phyloP scores from a whole-genome alignment of 2,113 vertebrate genomes.

The Plecotus auritus region DNA sequence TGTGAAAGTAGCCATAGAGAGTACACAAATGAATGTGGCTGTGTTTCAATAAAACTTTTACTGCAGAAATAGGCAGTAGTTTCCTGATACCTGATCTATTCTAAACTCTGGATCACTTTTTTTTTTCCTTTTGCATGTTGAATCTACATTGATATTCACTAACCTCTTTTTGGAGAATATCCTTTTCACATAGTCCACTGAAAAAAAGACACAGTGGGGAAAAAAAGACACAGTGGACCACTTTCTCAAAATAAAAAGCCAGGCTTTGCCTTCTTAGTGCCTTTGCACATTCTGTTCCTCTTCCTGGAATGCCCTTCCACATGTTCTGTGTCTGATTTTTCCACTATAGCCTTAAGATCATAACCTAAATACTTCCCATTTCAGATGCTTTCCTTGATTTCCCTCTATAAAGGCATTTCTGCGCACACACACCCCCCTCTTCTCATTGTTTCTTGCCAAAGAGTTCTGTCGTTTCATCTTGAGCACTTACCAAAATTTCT shows the following conservation, averaged over 20 bases:
- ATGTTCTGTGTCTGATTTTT: not conserved
- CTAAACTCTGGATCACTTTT: constrained; percentile 17
- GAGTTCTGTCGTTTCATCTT: not conserved
- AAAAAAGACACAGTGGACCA: not conserved
- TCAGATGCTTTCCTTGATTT: not conserved
- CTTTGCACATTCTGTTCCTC: not conserved
- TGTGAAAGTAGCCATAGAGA: not conserved
- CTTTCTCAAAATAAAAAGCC: not conserved
- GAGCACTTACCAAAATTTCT: not conserved
- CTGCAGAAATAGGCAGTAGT: not conserved
- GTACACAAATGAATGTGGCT: not conserved
- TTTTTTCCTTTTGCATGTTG: not conserved
- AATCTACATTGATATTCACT: not conserved
- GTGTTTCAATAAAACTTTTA: constrained; percentile 33
- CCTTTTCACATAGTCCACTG: not conserved
- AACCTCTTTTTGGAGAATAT: not conserved
- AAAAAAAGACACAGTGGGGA: not conserved
- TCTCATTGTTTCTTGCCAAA: not conserved
- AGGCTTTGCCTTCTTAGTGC: not conserved
- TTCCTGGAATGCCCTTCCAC: not conserved
- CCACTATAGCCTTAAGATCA: not conserved
- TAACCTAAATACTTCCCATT: not conserved
- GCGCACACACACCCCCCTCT: not conserved
- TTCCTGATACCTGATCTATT: not conserved
- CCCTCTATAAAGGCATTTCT: not conserved